These are phyloP conservation scores for Antechinus stuartii DNA, from an alignment of 2,113 vertebrate genomes.

Conservation along the genomic window DNA sequence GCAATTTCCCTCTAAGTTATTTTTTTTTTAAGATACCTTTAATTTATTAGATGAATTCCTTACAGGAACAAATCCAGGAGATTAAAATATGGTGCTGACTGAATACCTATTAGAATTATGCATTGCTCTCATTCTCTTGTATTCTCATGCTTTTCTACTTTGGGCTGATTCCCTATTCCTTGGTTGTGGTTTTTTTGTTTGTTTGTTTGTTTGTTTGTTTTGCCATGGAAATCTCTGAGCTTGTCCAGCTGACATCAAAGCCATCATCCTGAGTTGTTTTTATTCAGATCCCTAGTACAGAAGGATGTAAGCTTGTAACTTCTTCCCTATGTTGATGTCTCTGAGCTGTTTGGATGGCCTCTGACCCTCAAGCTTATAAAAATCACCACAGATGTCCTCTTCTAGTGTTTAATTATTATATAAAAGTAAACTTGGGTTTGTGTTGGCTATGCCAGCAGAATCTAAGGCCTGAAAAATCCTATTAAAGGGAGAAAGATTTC, in stretches of 20 bases:
- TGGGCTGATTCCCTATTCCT: not conserved
- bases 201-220: not conserved
- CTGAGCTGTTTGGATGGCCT: not conserved
- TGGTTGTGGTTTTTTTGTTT: not conserved
- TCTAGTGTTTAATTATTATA: not conserved
- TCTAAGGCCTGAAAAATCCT: not conserved
- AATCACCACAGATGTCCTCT: not conserved
- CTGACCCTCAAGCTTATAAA: not conserved
- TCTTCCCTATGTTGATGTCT: not conserved
- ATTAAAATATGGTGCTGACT: not conserved
- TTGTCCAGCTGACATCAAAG: not conserved
- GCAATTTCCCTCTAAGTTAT: not conserved
- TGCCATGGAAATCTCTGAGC: not conserved
- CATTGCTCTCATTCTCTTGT: not conserved
- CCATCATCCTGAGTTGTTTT: not conserved
- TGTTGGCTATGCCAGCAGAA: not conserved
- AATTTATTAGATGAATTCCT: not conserved
- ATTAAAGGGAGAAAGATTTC: not conserved
- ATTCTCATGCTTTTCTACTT: not conserved
- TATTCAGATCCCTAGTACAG: not conserved
- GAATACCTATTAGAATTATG: not conserved
- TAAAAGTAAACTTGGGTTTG: not conserved
- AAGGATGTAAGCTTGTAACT: not conserved
- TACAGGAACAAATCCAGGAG: not conserved
- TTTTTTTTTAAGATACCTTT: not conserved